These are phyloP conservation scores for Bubo bubo DNA, from an alignment of 2,113 vertebrate species.

Conservation along the genomic window DNA sequence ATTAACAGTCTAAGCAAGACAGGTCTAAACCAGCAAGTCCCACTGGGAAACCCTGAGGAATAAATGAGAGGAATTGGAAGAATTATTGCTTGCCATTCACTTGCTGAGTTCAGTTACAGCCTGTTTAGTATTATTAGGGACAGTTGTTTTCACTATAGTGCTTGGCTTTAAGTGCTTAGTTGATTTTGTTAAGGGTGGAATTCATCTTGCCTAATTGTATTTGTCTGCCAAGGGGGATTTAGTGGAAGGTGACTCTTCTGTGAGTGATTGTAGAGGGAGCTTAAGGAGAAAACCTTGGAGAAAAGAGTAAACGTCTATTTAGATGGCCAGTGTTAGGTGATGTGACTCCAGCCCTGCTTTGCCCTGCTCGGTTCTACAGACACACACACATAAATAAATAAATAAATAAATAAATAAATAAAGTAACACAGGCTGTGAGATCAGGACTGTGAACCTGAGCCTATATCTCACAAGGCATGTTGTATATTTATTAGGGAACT, in stretches of 20 bases:
- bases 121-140: neutral
- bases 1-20: neutral
- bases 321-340: neutral
- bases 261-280: neutral
- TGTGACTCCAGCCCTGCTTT: neutral
- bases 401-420: neutral
- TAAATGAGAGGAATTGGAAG: neutral
- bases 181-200: neutral
- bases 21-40: neutral
- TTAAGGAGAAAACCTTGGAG: neutral
- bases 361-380: neutral
- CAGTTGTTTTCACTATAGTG: neutral
- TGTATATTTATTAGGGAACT: neutral
- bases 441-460: neutral
- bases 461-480: neutral
- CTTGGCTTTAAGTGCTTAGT: neutral
- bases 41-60: neutral
- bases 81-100: neutral
- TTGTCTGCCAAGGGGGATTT: neutral
- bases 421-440: neutral
- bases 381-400: neutral
- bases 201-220: neutral
- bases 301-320: neutral
- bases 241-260: neutral
- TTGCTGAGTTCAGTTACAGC: neutral